phyloP scores from a whole-genome alignment of 2,797 vertebrate species.

The Hyperoplus lanceolatus region DNA sequence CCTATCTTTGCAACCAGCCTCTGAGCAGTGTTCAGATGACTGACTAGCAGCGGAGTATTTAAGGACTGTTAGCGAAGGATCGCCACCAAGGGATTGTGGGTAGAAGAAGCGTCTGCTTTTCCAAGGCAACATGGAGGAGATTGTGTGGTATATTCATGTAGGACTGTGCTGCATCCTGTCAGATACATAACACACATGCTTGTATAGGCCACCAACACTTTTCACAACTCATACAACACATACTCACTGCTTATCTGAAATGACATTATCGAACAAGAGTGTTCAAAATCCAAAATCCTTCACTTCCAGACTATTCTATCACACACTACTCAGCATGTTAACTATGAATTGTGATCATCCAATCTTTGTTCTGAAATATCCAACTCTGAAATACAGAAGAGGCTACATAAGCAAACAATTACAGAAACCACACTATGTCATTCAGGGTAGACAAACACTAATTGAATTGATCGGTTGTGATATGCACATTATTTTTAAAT shows the following conservation, averaged over 20 bases:
- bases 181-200: slow-evolving; percentile 3
- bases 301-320: background rate
- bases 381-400: background rate
- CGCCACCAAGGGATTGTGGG: background rate
- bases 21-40: background rate
- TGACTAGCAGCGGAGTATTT: background rate
- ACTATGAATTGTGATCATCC: too few species aligned
- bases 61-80: slow-evolving; percentile 4
- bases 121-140: slow-evolving; percentile 33
- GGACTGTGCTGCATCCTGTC: slow-evolving; percentile 19
- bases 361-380: background rate
- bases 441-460: background rate
- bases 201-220: slow-evolving; percentile 1
- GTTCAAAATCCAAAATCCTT: slow-evolving; percentile 5
- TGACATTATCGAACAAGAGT: background rate
- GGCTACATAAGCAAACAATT: background rate
- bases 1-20: background rate
- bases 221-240: slow-evolving; percentile 29
- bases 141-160: background rate
- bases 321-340: background rate
- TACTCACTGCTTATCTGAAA: slow-evolving; percentile 13
- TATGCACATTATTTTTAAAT: background rate
- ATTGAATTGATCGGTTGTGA: background rate
- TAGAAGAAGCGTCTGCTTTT: slow-evolving; percentile 7
- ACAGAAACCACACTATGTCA: background rate